A percentile compares a stretch with the other conserved stretches of the same genome.
These are phyloP conservation scores for Zygothrica quintamaculata DNA, from an alignment of 2,888 invertebrate species.

Conservation along the genomic window DNA sequence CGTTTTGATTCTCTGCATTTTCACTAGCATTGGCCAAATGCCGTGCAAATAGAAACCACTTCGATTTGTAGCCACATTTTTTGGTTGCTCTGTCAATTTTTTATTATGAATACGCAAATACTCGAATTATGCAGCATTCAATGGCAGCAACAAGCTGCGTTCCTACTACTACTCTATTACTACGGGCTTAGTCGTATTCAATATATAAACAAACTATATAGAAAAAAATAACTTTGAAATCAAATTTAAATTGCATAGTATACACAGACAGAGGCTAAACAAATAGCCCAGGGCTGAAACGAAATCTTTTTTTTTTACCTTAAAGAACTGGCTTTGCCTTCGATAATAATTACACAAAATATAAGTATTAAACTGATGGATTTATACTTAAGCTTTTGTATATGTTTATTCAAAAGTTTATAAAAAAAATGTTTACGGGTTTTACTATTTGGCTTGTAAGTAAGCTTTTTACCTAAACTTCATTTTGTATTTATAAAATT, in stretches of 20 bases:
- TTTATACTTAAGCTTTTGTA: too few species aligned
- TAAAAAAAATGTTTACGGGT: too few species aligned
- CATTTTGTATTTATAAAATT: too few species aligned
- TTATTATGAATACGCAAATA: slow-evolving; percentile 36
- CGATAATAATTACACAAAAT: too few species aligned
- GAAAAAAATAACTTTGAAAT: slow-evolving; percentile 26
- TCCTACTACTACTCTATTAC: slow-evolving; percentile 33
- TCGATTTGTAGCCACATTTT: slow-evolving; percentile 55
- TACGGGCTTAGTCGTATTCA: slow-evolving; percentile 36
- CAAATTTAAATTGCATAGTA: slow-evolving; percentile 31
- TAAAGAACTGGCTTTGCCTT: too few species aligned
- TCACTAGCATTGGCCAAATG: slow-evolving; percentile 52
- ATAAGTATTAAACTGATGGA: too few species aligned
- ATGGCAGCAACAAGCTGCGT: slow-evolving; percentile 35
- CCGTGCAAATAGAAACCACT: slow-evolving; percentile 59
- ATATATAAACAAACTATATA: slow-evolving; percentile 27
- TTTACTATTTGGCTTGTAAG: too few species aligned
- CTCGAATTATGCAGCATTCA: slow-evolving; percentile 44
- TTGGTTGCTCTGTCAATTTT: slow-evolving; percentile 17
- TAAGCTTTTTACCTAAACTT: too few species aligned
- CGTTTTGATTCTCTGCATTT: slow-evolving; percentile 57
- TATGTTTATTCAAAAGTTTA: too few species aligned
- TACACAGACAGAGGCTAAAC: slow-evolving; percentile 6
- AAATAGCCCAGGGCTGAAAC: slow-evolving; percentile 7
- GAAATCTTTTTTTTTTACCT: too few species aligned